phyloP scores from a whole-genome alignment of 2,113 vertebrate genomes.

The Haemorhous mexicanus region DNA sequence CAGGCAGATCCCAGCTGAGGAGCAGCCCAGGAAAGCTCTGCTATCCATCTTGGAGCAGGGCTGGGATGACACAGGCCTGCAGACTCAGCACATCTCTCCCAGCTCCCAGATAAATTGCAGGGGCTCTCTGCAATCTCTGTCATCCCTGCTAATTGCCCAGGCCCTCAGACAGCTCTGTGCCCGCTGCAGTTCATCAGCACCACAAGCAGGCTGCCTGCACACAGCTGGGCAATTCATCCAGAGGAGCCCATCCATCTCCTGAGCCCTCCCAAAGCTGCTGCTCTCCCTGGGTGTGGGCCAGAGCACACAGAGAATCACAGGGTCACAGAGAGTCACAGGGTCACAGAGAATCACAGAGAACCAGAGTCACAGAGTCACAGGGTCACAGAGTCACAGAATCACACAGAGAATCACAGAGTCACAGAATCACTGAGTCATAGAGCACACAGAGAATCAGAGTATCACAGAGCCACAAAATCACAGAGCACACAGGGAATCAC shows the following conservation, averaged over 20 bases:
- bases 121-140: background rate
- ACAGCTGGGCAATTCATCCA: background rate
- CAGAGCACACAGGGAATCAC: too few relatives aligned
- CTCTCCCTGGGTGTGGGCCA: too few relatives aligned
- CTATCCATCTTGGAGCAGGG: background rate
- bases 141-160: background rate
- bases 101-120: background rate
- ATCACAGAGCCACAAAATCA: too few relatives aligned
- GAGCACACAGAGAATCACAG: background rate
- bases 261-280: accelerated
- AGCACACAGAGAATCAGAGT: too few relatives aligned
- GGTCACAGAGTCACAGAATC: too few relatives aligned
- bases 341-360: background rate
- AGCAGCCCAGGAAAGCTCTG: background rate
- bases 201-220: background rate
- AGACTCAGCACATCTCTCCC: background rate
- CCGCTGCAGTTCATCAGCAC: background rate
- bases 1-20: background rate
- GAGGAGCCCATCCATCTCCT: background rate
- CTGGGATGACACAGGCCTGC: background rate
- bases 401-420: too few relatives aligned
- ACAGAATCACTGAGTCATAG: too few relatives aligned
- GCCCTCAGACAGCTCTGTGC: background rate
- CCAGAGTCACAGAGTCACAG: background rate
- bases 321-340: background rate